Evolutionary conservation across 1,140 invertebrate genomes (phyloP).

Genomic region (Psix sp.): DNA sequence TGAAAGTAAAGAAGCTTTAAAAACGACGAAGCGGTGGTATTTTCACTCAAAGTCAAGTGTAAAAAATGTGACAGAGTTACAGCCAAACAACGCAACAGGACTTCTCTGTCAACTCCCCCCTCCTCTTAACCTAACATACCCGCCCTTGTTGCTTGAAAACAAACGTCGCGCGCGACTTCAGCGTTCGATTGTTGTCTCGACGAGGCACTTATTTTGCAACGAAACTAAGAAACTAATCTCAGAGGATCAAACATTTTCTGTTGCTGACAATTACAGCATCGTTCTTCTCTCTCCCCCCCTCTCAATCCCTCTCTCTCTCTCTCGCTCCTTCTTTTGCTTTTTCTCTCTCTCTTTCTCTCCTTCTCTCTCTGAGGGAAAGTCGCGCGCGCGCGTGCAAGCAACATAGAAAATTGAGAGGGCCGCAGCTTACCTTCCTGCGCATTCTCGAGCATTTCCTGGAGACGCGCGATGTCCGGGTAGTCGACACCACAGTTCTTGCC

Average conservation of each 20-base stretch:
- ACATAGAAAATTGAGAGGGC: constrained; percentile 6
- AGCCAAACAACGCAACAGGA: constrained; percentile 45
- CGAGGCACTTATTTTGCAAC: too few species aligned
- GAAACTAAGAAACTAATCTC: too few species aligned
- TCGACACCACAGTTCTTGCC: constrained; percentile 87
- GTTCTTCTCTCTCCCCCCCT: too few species aligned
- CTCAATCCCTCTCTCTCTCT: too few species aligned
- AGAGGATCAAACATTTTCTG: too few species aligned
- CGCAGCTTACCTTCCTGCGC: constrained; percentile 85
- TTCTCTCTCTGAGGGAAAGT: constrained; percentile 20
- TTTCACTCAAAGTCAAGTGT: not conserved
- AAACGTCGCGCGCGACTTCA: too few species aligned
- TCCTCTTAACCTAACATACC: constrained; percentile 31
- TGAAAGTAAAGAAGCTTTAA: constrained; percentile 52
- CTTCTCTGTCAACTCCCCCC: constrained; percentile 34
- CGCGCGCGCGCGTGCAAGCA: constrained; percentile 30
- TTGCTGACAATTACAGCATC: too few species aligned
- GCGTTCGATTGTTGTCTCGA: too few species aligned
- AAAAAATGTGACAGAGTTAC: constrained; percentile 1
- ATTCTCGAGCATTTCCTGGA: constrained; percentile 93
- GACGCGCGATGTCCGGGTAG: constrained; percentile 85
- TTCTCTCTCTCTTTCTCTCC: too few species aligned
- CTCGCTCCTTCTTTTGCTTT: too few species aligned
- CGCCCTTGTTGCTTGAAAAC: constrained; percentile 21
- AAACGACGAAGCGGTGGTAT: constrained; percentile 1